Evolutionary conservation across 2,888 invertebrate genomes (phyloP).

Genomic region (Melitaea athalia): DNA sequence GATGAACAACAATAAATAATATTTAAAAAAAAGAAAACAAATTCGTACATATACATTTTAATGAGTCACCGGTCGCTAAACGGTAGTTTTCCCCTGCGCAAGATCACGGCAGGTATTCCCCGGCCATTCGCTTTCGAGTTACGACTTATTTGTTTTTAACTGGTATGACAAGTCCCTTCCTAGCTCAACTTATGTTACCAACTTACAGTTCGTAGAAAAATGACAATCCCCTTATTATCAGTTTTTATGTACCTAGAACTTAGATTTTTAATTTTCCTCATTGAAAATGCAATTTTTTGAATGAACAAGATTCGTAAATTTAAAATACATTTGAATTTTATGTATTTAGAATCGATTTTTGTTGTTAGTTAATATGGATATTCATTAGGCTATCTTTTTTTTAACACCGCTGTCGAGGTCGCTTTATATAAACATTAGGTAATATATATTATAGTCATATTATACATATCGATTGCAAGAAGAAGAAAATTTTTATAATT

Average conservation of each 20-base stretch:
- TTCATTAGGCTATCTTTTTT: not conserved
- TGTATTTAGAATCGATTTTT: not conserved
- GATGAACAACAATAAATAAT: not conserved
- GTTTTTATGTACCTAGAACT: not conserved
- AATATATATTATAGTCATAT: too few species aligned
- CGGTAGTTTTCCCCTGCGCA: constrained; percentile 27
- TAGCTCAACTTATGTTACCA: not conserved
- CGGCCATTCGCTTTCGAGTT: constrained; percentile 20
- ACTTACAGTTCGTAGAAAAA: not conserved
- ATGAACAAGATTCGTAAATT: not conserved
- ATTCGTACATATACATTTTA: not conserved
- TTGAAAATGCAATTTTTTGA: not conserved
- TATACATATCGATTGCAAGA: too few species aligned
- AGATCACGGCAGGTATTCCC: constrained; percentile 25
- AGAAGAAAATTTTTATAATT: too few species aligned
- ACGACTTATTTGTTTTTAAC: constrained; percentile 12
- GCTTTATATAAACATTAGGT: too few species aligned
- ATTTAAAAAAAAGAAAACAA: constrained; percentile 1
- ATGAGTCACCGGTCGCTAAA: constrained; percentile 7
- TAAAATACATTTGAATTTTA: not conserved
- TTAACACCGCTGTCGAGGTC: not conserved
- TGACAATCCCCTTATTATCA: not conserved
- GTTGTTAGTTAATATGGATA: not conserved
- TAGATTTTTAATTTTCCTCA: not conserved
- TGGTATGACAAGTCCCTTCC: not conserved